Base-by-base conservation (phyloP, 2,888 invertebrate species). In the Pelosia muscerda region DNA sequence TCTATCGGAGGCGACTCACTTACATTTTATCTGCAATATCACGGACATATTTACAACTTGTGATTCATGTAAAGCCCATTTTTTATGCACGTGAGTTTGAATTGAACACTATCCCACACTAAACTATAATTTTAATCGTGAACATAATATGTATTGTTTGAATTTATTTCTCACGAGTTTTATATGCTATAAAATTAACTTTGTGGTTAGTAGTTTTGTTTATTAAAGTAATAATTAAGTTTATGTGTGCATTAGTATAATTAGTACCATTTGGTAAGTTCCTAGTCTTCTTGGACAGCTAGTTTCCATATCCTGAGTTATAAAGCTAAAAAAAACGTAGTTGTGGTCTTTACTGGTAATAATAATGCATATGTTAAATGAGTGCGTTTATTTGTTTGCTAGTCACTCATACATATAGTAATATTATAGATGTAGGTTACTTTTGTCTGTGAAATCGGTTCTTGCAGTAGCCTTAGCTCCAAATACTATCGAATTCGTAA, bases 121-220 rank as follows among this genome's bases (percentile, higher is more conserved):
- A 6, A 34, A 65, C 25, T 55, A 60, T 34, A 34, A 60, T 60
- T 38, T 55, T 55, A 15, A 54, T 66, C 53, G 38, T 34, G n/a
- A 60, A 60, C 25, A 60, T n/a, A 54, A 31, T 60, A 38, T 25
- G 65, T 60, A 38, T 63, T 22, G 60, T 60, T 26, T 60, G 4
- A 15, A 6, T 53, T 22, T 28, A 28, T 19, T 66, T 66, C 65
- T 66, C 65, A 66, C 65, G 65, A 55, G 28, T 66, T 60, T 61
- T 61, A 66, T 66, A 9, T 26, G 34, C 60, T 55, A 26, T 38
- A 26, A 54, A 66, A 34, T 66, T 54, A 34, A 8, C 59, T 66
- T 60, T 66, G 60, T 66, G n/a, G 55, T 38, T 38, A 22, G 60
- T 55, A 65, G 59, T 66, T 66, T 66, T 60, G 60, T 66, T 55